A percentile compares a stretch with the other conserved stretches of the same genome.
Conservation (phyloP, 2,797 vertebrate genomes). For the Yasuhikotakia modesta region DNA sequence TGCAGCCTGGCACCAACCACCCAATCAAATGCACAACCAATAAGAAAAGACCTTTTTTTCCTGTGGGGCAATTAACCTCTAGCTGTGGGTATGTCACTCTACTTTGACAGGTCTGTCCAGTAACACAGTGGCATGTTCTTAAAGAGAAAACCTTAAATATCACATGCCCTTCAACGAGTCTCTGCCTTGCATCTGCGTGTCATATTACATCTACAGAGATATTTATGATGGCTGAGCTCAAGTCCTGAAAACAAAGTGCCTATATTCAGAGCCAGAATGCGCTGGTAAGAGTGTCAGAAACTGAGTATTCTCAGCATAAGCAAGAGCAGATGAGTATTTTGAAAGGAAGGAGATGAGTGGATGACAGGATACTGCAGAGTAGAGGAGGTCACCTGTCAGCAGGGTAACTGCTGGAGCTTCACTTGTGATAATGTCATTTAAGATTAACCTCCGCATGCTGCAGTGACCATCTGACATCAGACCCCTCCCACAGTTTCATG, state of each 20-base stretch:
- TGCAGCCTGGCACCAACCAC: conserved; percentile 51
- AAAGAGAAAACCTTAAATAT: conserved; percentile 52
- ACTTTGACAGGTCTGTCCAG: conserved; percentile 45
- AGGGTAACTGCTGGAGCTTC: conserved; percentile 4
- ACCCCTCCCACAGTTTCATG: background rate
- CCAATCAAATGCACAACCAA: conserved; percentile 56
- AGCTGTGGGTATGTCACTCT: conserved; percentile 49
- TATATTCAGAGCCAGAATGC: conserved; percentile 10
- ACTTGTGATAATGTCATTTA: conserved; percentile 35
- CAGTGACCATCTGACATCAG: background rate
- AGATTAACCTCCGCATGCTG: conserved; percentile 6
- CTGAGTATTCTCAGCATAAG: no score
- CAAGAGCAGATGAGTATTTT: no score
- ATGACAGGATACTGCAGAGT: background rate
- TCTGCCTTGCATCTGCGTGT: conserved; percentile 26
- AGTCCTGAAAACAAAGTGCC: conserved; percentile 3
- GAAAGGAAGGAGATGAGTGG: background rate
- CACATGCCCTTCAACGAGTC: conserved; percentile 41
- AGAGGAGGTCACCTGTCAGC: conserved; percentile 44
- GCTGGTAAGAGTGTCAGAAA: background rate
- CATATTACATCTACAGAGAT: conserved; percentile 39
- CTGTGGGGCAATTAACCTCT: conserved; percentile 57
- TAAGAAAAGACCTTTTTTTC: conserved; percentile 56
- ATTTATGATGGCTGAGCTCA: conserved; percentile 34
- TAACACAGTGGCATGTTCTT: conserved; percentile 51